These are phyloP conservation scores for Cephus spinipes DNA, from an alignment of 2,888 invertebrate species.

Conservation along the genomic window DNA sequence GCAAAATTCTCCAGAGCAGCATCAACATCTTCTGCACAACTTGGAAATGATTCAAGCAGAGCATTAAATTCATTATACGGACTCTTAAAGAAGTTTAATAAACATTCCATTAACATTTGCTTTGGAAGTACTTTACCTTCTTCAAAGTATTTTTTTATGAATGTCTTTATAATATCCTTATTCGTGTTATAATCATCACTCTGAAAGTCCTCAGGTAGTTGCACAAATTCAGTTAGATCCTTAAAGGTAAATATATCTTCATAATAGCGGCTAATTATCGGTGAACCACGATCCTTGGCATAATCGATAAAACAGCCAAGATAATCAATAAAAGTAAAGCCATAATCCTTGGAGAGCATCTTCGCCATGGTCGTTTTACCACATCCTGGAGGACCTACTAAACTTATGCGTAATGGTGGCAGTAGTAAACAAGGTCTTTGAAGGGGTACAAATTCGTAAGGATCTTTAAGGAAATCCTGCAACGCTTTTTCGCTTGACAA, in stretches of 20 bases:
- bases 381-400: slow-evolving; percentile 71
- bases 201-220: slow-evolving; percentile 32
- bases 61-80: slow-evolving; percentile 69
- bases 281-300: slow-evolving; percentile 23
- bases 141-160: slow-evolving; percentile 69
- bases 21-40: slow-evolving; percentile 69
- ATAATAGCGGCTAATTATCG: neutral
- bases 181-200: slow-evolving; percentile 34
- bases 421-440: slow-evolving; percentile 64
- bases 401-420: slow-evolving; percentile 71
- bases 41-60: slow-evolving; percentile 75
- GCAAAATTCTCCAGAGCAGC: slow-evolving; percentile 68
- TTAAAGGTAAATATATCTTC: slow-evolving; percentile 11
- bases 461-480: slow-evolving; percentile 68
- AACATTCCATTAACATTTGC: slow-evolving; percentile 65
- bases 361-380: slow-evolving; percentile 70
- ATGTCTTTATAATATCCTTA: slow-evolving; percentile 40
- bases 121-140: slow-evolving; percentile 67
- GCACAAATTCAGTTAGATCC: slow-evolving; percentile 15
- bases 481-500: slow-evolving; percentile 69
- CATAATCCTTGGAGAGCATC: slow-evolving; percentile 70
- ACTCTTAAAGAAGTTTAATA: slow-evolving; percentile 67
- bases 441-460: slow-evolving; percentile 68
- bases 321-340: slow-evolving; percentile 70
- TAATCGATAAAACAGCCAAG: slow-evolving; percentile 46